Conservation (phyloP, 2,113 vertebrate species). For the Oenanthe melanoleuca region DNA sequence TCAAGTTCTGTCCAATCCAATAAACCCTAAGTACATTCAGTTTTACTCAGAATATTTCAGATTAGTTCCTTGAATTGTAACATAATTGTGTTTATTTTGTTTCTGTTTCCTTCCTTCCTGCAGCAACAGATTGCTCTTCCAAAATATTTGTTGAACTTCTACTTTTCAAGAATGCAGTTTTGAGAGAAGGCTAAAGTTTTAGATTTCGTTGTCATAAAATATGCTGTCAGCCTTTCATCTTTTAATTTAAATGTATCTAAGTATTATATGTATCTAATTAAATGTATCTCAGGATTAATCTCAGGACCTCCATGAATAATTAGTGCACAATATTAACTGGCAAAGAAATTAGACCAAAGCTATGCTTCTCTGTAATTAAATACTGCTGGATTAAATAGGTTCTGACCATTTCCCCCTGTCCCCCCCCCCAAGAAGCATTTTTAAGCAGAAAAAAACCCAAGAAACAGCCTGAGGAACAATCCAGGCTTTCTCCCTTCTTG, state of each 20-base stretch:
- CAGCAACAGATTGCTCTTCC: background rate
- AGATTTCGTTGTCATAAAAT: background rate
- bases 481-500: background rate
- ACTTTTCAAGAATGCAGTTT: background rate
- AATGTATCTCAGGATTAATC: background rate
- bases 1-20: background rate
- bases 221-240: background rate
- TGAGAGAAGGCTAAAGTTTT: background rate
- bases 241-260: slow-evolving; percentile 13
- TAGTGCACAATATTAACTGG: slow-evolving; percentile 11
- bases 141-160: background rate
- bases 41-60: background rate
- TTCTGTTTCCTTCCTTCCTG: background rate
- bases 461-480: background rate
- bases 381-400: background rate
- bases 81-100: background rate
- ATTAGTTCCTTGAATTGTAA: background rate
- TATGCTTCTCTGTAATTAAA: background rate
- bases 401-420: background rate
- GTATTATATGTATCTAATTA: slow-evolving; percentile 4
- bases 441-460: background rate
- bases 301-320: slow-evolving; percentile 37
- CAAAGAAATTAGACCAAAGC: background rate
- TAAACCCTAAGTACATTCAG: background rate
- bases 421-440: background rate